Evolutionary conservation across 2,797 vertebrate species (phyloP).

Genomic region (Rhabdomys pumilio): DNA sequence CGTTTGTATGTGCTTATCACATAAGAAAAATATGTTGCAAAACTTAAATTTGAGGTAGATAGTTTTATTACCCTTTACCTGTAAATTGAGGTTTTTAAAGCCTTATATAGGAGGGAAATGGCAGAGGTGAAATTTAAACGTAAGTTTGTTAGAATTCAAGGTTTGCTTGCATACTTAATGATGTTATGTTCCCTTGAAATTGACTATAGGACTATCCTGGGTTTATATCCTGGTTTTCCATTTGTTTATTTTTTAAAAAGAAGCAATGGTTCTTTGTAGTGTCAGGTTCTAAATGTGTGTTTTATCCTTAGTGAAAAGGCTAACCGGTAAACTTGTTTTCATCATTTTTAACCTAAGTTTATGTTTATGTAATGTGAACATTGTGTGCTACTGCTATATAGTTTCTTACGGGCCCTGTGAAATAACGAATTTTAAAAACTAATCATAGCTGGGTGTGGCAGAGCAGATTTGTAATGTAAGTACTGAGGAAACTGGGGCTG

Average conservation of each 20-base stretch:
- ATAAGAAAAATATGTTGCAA: not conserved
- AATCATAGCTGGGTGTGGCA: not conserved
- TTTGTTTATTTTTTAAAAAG: slow-evolving; percentile 66
- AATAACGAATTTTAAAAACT: slow-evolving; percentile 69
- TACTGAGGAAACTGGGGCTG: not conserved
- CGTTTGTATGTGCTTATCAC: slow-evolving; percentile 35
- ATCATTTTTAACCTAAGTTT: slow-evolving; percentile 37
- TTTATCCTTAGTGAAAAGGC: not conserved
- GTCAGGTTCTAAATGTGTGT: slow-evolving; percentile 51
- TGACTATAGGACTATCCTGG: not conserved
- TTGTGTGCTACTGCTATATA: slow-evolving; percentile 50
- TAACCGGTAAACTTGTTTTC: not conserved
- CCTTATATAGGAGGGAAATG: slow-evolving; percentile 1
- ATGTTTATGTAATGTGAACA: slow-evolving; percentile 46
- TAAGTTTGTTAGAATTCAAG: slow-evolving; percentile 21
- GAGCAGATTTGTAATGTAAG: not conserved
- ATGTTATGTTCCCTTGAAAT: not conserved
- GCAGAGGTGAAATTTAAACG: slow-evolving; percentile 20
- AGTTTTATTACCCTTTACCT: slow-evolving; percentile 43
- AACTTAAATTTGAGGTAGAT: slow-evolving; percentile 42
- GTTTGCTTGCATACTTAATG: slow-evolving; percentile 13
- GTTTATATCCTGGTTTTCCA: slow-evolving; percentile 56
- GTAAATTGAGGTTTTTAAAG: slow-evolving; percentile 57
- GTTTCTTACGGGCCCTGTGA: slow-evolving; percentile 3
- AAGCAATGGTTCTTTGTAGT: slow-evolving; percentile 34